Percentiles rank a stretch among this genome's conserved stretches.
phyloP scores from a whole-genome alignment of 2,888 invertebrate species.

The Meandrusa payeni region DNA sequence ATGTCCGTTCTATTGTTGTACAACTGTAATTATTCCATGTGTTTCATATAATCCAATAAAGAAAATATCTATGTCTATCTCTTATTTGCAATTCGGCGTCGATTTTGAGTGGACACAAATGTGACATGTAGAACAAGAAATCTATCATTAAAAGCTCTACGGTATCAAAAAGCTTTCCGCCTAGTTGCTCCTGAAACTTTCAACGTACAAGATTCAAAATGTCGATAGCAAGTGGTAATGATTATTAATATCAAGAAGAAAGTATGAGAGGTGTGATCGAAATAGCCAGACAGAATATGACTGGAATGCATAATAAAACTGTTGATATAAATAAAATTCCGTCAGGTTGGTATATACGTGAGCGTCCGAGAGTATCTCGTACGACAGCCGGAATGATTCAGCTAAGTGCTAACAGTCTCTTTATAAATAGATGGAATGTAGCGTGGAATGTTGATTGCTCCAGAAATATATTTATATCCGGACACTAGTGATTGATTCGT shows the following conservation, averaged over 20 bases:
- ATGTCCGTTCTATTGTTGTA: no score
- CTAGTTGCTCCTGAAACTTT: no score
- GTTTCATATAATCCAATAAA: no score
- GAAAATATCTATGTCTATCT: no score
- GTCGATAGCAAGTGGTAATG: no score
- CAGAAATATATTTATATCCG: conserved; percentile 15
- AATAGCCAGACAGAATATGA: conserved; percentile 5
- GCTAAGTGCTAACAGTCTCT: conserved; percentile 10
- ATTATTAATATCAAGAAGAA: background rate
- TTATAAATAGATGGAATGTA: conserved; percentile 19
- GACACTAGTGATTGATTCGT: conserved; percentile 12
- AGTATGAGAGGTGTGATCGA: background rate
- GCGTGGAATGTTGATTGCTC: conserved; percentile 21
- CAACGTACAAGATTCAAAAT: no score
- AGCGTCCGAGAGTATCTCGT: conserved; percentile 10
- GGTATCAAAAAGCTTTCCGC: no score
- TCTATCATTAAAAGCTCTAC: no score
- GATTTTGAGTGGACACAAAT: no score
- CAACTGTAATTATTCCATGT: no score
- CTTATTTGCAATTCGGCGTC: no score
- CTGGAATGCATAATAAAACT: conserved; percentile 18
- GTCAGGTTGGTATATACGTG: conserved; percentile 6
- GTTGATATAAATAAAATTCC: conserved; percentile 17
- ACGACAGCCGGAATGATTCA: conserved; percentile 24
- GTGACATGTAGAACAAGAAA: no score